Percentiles rank a stretch among this genome's conserved stretches.
Evolutionary conservation across 2,888 invertebrate genomes (phyloP).

Genomic region (Dynastes hyllus): DNA sequence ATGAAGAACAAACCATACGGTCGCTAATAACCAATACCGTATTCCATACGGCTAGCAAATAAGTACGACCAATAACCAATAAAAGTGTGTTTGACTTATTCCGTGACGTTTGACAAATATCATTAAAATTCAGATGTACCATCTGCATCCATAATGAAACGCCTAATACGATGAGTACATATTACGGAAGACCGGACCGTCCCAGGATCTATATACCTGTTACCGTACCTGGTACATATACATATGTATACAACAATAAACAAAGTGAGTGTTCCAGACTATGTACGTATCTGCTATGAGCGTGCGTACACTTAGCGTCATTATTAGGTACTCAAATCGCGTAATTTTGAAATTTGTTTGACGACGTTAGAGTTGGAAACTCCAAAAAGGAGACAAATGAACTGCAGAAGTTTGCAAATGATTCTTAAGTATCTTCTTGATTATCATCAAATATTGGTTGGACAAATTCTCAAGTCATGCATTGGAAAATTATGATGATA

Average conservation of each 20-base stretch:
- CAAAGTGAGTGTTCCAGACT: conserved; percentile 33
- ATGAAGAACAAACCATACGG: conserved; percentile 19
- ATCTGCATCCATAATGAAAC: conserved; percentile 60
- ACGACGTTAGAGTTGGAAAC: no score
- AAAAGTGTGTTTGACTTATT: conserved; percentile 52
- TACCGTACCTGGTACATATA: conserved; percentile 58
- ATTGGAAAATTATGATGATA: no score
- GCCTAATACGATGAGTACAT: conserved; percentile 60
- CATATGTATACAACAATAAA: conserved; percentile 29
- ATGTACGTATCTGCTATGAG: neutral
- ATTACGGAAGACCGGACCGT: conserved; percentile 56
- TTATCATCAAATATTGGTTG: no score
- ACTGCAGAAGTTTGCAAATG: no score
- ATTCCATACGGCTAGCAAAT: conserved; percentile 48
- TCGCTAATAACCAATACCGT: conserved; percentile 54
- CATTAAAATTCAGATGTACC: conserved; percentile 60
- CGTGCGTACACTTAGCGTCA: neutral
- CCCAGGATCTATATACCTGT: conserved; percentile 52
- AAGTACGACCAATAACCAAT: conserved; percentile 55
- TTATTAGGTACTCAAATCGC: neutral
- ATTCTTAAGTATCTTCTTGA: no score
- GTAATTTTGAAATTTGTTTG: no score
- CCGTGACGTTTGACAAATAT: conserved; percentile 58
- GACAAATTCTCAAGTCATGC: no score
- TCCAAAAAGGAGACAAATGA: no score